Evolutionary conservation across 2,113 vertebrate species (phyloP), one percentile per base, ranked within the genome.

Genomic region (Rallus limicola): DNA sequence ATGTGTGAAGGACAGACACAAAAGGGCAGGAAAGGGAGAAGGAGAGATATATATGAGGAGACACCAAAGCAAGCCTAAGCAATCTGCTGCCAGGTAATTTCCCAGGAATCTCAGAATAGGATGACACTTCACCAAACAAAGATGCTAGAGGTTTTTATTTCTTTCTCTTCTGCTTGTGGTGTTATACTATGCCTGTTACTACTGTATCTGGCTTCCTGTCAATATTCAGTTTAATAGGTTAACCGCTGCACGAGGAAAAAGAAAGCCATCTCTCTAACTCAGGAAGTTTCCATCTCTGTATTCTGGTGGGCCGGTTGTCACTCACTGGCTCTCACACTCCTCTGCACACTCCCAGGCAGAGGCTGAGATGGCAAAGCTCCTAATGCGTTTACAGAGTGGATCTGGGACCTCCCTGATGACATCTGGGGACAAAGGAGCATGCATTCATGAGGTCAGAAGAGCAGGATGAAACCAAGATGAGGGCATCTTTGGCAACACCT

Each of bases 1-100:
- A 95, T 65, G 63, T 85, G 92, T 93, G 86, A 95, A 90, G 67
- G 80, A 83, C 59, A 53, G 78, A 82, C 67, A 77, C 24, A 31
- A 59, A 88, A 91, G 17, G 31, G 55, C 26, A 83, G 44, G 58
- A 58, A 88, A 72, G 58, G 14, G 52, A 80, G 63, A 92, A 90
- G 82, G 74, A 94, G 77, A 97, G 55, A 50, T 68, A 75, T 33
- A 44, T 52, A 16, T 60, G 44, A 79, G 50, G 36, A 91, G n/a
- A 82, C 65, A 92, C 69, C 38, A 60, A 71, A 88, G 40, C 25
- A 92, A 87, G 55, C 28, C 64, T 80, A 70, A 81, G 60, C 58
- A 56, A 88, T 80, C 62, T 53, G 36, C 34, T 87, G 75, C 56
- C 55, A 79, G 55, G 90, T 88, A 91, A 85, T 78, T 95, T 64